Percentiles rank a stretch among this genome's conserved stretches.
These are phyloP conservation scores for Saxidomus purpurata DNA, from an alignment of 1,140 invertebrate species.

Conservation along the genomic window DNA sequence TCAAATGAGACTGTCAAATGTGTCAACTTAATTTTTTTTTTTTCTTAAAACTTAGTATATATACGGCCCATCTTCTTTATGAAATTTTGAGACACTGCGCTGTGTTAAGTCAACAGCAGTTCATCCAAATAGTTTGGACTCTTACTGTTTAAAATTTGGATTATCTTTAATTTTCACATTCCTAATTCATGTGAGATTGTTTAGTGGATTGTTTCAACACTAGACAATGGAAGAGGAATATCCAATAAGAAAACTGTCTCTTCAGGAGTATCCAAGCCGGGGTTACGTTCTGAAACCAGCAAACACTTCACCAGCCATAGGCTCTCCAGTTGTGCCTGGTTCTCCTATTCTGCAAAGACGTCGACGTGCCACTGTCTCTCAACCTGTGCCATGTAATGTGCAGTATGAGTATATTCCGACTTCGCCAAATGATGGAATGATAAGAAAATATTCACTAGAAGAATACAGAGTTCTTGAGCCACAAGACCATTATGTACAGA, in stretches of 20 bases:
- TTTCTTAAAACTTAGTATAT: slow-evolving; percentile 4
- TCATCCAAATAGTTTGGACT: too few relatives aligned
- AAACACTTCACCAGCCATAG: not conserved
- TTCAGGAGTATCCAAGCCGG: slow-evolving; percentile 37
- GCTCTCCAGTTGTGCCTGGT: not conserved
- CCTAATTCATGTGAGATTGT: too few relatives aligned
- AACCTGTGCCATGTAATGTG: slow-evolving; percentile 7
- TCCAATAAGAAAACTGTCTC: slow-evolving; percentile 15
- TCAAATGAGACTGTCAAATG: slow-evolving; percentile 21
- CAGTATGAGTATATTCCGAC: slow-evolving; percentile 36
- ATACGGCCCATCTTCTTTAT: not conserved
- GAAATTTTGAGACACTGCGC: not conserved
- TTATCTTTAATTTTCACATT: too few relatives aligned
- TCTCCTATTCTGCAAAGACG: slow-evolving; percentile 15
- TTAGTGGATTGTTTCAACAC: too few relatives aligned
- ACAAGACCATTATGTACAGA: not conserved
- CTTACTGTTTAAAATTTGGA: too few relatives aligned
- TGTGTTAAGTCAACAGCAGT: too few relatives aligned
- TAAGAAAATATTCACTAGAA: slow-evolving; percentile 28
- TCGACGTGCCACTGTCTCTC: slow-evolving; percentile 4
- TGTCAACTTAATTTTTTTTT: not conserved
- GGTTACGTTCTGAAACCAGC: not conserved
- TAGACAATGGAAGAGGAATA: slow-evolving; percentile 28
- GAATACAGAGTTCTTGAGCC: slow-evolving; percentile 18
- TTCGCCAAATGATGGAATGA: not conserved